Conservation (phyloP, 2,888 invertebrate genomes). For the Lasioglossum malachurum region DNA sequence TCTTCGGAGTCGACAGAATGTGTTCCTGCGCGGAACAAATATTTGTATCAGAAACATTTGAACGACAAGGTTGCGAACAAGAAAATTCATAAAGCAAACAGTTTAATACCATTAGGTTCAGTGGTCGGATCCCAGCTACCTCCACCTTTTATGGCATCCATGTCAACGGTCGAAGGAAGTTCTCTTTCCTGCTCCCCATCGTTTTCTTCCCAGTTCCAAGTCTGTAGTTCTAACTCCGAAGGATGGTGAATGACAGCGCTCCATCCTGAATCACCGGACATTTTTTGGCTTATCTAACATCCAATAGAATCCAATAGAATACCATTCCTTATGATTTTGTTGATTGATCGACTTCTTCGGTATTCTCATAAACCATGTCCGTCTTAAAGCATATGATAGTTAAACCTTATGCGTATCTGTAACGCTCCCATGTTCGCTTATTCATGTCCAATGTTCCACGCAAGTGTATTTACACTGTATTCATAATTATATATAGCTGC, state of each 20-base stretch:
- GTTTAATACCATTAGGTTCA: slow-evolving; percentile 79
- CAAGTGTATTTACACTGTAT: slow-evolving; percentile 13
- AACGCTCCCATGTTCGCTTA: slow-evolving; percentile 33
- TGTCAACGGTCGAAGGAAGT: slow-evolving; percentile 89
- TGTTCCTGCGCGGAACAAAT: slow-evolving; percentile 76
- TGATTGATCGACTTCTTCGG: slow-evolving; percentile 50
- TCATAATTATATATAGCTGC: slow-evolving; percentile 19
- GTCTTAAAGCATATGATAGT: slow-evolving; percentile 4
- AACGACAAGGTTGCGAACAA: neutral
- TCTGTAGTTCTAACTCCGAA: slow-evolving; percentile 85
- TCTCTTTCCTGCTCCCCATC: slow-evolving; percentile 88
- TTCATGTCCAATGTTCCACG: slow-evolving; percentile 6
- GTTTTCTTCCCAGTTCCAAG: slow-evolving; percentile 84
- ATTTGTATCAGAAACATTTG: neutral
- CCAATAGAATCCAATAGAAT: slow-evolving; percentile 74
- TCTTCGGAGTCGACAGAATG: slow-evolving; percentile 84
- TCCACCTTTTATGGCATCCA: slow-evolving; percentile 88
- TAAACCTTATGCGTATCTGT: neutral
- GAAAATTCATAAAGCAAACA: neutral
- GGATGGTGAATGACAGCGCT: slow-evolving; percentile 87
- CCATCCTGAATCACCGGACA: slow-evolving; percentile 86
- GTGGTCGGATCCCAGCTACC: slow-evolving; percentile 83
- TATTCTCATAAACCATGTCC: slow-evolving; percentile 53
- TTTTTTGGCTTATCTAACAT: slow-evolving; percentile 81
- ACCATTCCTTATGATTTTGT: slow-evolving; percentile 77